Evolutionary conservation across 2,888 invertebrate genomes (phyloP).

Genomic region (Brachyptera risi): DNA sequence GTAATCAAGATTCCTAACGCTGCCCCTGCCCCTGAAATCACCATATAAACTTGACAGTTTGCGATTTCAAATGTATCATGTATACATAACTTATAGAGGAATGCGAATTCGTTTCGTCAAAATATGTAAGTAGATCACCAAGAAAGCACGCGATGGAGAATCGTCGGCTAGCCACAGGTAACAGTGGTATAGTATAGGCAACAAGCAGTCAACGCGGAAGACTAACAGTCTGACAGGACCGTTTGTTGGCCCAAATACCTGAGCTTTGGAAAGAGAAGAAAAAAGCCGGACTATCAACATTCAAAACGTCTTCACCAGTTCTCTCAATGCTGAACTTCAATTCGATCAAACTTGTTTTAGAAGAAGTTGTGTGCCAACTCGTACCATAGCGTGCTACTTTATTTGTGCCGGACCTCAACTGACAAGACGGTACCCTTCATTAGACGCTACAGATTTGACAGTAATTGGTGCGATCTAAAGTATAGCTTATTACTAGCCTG

Average conservation of each 20-base stretch:
- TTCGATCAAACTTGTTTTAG: background rate
- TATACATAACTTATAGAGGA: too few species aligned
- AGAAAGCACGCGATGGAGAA: too few species aligned
- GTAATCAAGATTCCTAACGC: too few species aligned
- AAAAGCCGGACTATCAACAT: conserved; percentile 16
- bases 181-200: too few species aligned
- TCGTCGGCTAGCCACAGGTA: too few species aligned
- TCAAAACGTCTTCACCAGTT: background rate
- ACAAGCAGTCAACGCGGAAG: conserved; percentile 14
- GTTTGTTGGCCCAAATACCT: conserved; percentile 21
- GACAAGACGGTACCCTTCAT: background rate
- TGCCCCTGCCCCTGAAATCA: too few species aligned
- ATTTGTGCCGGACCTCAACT: background rate
- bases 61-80: background rate
- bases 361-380: conserved; percentile 11
- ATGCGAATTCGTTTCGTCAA: too few species aligned
- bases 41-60: too few species aligned
- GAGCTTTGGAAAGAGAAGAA: background rate
- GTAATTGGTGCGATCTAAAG: background rate
- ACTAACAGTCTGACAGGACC: conserved; percentile 1
- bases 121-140: too few species aligned
- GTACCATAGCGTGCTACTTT: conserved; percentile 12
- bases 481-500: too few species aligned
- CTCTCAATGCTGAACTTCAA: background rate
- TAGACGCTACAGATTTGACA: background rate